Conservation (phyloP, 2,797 vertebrate species). For the Anas bernieri region DNA sequence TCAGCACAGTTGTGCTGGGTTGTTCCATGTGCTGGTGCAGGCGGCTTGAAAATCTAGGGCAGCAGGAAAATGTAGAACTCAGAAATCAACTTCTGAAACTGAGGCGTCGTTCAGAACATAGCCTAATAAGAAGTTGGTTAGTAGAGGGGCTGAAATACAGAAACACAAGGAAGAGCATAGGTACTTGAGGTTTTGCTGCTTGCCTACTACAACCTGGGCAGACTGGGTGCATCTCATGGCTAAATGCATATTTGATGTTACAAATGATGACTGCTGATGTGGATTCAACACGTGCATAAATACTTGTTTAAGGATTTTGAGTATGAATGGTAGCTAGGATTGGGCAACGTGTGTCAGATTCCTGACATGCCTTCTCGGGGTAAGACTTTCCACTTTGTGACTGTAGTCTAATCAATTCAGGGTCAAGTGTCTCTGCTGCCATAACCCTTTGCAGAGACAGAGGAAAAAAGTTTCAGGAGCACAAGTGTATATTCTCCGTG, state of each 20-base stretch:
- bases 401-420: neutral
- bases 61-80: neutral
- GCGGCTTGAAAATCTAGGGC: neutral
- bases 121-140: neutral
- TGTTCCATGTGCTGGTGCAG: neutral
- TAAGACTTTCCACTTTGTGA: neutral
- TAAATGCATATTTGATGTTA: neutral
- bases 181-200: neutral
- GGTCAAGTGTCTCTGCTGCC: neutral
- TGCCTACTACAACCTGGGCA: neutral
- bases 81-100: neutral
- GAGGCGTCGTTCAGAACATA: neutral
- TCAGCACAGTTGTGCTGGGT: neutral
- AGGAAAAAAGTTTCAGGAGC: neutral
- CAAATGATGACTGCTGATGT: neutral
- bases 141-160: neutral
- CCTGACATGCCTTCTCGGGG: neutral
- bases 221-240: neutral
- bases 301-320: neutral
- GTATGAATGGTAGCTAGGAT: neutral
- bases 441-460: neutral
- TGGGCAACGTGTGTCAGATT: neutral
- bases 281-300: neutral
- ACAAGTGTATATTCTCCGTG: neutral
- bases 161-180: neutral